Percentiles rank a stretch among this genome's conserved stretches.
These are phyloP conservation scores for Chaetodon auriga DNA, from an alignment of 2,113 vertebrate genomes.

Conservation along the genomic window DNA sequence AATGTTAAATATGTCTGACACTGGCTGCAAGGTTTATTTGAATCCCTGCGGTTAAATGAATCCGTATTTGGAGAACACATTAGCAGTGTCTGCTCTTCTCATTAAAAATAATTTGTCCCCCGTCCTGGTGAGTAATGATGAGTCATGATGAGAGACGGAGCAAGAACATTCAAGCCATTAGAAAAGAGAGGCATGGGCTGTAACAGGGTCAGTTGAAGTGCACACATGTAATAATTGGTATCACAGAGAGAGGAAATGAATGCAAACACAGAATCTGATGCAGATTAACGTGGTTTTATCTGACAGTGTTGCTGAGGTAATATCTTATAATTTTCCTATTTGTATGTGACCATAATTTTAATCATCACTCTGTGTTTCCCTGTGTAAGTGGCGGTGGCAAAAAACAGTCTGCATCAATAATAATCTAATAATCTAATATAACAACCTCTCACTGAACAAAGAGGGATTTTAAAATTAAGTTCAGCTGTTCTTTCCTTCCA, in stretches of 20 bases:
- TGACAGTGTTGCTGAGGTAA: too few relatives aligned
- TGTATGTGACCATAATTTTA: background rate
- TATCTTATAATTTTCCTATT: too few relatives aligned
- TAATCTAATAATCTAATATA: too few relatives aligned
- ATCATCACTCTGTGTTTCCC: background rate
- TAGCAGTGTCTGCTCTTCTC: background rate
- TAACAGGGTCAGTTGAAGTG: background rate
- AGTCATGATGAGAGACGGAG: slow-evolving; percentile 10
- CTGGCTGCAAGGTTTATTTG: background rate
- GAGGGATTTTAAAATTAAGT: background rate
- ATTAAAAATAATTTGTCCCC: background rate
- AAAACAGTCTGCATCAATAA: too few relatives aligned
- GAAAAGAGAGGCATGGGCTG: background rate
- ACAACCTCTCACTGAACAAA: too few relatives aligned
- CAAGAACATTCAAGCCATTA: background rate
- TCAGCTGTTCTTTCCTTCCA: background rate
- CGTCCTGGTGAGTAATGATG: slow-evolving; percentile 25
- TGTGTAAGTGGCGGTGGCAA: background rate
- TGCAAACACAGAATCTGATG: background rate
- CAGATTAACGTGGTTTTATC: background rate
- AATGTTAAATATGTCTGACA: background rate
- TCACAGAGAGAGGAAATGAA: background rate
- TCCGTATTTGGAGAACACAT: too few relatives aligned
- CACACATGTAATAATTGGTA: background rate
- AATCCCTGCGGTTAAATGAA: background rate